These are phyloP conservation scores for Chaenogobius annularis DNA, from an alignment of 2,113 vertebrate genomes.

Conservation along the genomic window DNA sequence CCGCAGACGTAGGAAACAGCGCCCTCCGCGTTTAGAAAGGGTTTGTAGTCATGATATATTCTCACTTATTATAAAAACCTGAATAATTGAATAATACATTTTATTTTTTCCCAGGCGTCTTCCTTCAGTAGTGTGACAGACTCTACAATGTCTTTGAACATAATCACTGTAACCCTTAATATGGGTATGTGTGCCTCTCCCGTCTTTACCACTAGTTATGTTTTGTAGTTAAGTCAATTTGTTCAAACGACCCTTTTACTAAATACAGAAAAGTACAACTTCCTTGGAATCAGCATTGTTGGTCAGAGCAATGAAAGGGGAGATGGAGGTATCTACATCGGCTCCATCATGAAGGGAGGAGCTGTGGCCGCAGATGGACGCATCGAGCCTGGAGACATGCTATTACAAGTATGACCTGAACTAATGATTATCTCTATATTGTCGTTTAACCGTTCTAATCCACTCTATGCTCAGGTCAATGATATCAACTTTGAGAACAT, in stretches of 20 bases:
- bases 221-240: background rate
- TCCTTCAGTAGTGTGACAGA: slow-evolving; percentile 92
- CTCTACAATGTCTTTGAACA: slow-evolving; percentile 91
- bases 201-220: background rate
- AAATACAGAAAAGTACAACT: slow-evolving; percentile 89
- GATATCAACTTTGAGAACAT: slow-evolving; percentile 94
- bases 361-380: slow-evolving; percentile 89
- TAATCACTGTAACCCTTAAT: slow-evolving; percentile 90
- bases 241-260: background rate
- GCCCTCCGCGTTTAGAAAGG: slow-evolving; percentile 85
- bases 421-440: background rate
- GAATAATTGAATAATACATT: background rate
- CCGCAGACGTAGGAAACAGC: slow-evolving; percentile 86
- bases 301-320: slow-evolving; percentile 90
- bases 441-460: background rate
- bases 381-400: slow-evolving; percentile 91
- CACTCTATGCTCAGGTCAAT: slow-evolving; percentile 77
- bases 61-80: background rate
- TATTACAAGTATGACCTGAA: slow-evolving; percentile 80
- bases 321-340: slow-evolving; percentile 90
- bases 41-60: slow-evolving; percentile 53
- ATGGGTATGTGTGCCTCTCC: slow-evolving; percentile 80
- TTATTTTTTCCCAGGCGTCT: slow-evolving; percentile 71
- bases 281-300: slow-evolving; percentile 90
- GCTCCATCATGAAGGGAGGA: slow-evolving; percentile 92